Conservation (phyloP, 1,140 invertebrate genomes). For the Nephotettix cincticeps region DNA sequence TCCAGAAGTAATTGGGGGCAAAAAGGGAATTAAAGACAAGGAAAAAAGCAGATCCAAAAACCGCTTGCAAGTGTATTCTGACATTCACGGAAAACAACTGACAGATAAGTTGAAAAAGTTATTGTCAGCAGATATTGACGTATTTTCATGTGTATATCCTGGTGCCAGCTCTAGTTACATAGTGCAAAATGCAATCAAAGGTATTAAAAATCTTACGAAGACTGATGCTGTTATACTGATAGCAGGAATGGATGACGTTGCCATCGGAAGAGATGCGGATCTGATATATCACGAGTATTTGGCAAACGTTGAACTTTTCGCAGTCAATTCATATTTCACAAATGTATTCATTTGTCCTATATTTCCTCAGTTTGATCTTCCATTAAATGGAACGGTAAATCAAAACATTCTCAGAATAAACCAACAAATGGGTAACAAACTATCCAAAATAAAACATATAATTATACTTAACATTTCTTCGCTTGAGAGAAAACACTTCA, state of each 20-base stretch:
- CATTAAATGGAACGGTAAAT: not conserved
- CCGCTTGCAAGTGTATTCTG: slow-evolving; percentile 8
- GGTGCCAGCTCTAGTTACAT: not conserved
- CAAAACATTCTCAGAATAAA: not conserved
- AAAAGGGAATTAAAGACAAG: no score
- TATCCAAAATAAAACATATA: not conserved
- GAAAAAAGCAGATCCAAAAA: not conserved
- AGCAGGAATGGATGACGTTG: not conserved
- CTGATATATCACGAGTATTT: not conserved
- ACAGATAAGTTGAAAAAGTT: slow-evolving; percentile 8
- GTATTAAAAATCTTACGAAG: not conserved
- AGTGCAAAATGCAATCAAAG: not conserved
- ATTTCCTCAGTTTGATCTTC: slow-evolving; percentile 1
- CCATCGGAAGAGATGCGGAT: not conserved
- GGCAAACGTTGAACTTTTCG: slow-evolving; percentile 1
- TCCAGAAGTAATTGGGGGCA: no score
- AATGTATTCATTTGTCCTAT: not conserved
- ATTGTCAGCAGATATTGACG: not conserved
- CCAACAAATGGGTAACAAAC: not conserved
- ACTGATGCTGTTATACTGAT: not conserved
- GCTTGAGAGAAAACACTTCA: not conserved
- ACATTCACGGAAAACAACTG: slow-evolving; percentile 13
- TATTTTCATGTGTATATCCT: not conserved
- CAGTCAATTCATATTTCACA: not conserved
- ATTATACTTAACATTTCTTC: not conserved